These are phyloP conservation scores for Ariolimax columbianus DNA, from an alignment of 2,888 invertebrate genomes.

Conservation along the genomic window DNA sequence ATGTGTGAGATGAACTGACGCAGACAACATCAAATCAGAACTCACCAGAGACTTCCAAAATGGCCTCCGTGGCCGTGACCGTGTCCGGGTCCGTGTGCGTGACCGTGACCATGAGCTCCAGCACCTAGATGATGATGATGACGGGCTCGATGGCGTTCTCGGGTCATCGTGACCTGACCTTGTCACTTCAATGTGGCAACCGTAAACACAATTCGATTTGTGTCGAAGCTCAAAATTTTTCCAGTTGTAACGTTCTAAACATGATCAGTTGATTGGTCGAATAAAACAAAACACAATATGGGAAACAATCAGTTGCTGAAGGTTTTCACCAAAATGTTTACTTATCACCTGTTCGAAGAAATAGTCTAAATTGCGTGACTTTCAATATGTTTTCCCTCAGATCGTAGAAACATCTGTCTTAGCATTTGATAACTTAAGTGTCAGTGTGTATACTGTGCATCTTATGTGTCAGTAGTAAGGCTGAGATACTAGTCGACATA, in stretches of 20 bases:
- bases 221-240: neutral
- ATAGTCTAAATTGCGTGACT: too few species aligned
- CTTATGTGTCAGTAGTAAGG: too few species aligned
- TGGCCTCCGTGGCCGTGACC: constrained; percentile 52
- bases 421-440: too few species aligned
- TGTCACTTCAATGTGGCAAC: neutral
- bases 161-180: constrained; percentile 11
- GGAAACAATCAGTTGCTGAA: too few species aligned
- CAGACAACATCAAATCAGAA: neutral
- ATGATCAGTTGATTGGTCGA: too few species aligned
- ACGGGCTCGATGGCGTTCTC: constrained; percentile 44
- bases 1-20: neutral
- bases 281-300: too few species aligned
- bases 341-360: too few species aligned
- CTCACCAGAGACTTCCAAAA: constrained; percentile 56
- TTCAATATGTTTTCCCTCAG: too few species aligned
- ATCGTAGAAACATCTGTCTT: too few species aligned
- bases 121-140: constrained; percentile 38
- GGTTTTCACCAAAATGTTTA: too few species aligned
- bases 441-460: too few species aligned
- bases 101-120: constrained; percentile 50
- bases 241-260: neutral
- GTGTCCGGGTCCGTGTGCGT: constrained; percentile 45
- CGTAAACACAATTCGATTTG: neutral
- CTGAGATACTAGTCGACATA: too few species aligned